These are phyloP conservation scores for Crioceris asparagi DNA, from an alignment of 2,888 invertebrate genomes.

Conservation along the genomic window DNA sequence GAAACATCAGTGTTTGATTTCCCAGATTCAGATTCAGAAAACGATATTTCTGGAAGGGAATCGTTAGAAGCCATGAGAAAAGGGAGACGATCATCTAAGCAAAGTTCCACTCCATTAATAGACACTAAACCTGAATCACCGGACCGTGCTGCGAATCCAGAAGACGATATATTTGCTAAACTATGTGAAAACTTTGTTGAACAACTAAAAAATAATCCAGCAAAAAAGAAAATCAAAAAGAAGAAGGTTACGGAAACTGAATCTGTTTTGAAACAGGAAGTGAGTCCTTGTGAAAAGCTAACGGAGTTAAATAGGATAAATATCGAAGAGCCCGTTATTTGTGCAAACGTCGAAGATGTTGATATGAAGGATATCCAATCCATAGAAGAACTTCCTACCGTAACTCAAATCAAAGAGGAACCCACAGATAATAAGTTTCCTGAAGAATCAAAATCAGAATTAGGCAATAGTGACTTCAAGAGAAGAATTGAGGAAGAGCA, in stretches of 20 bases:
- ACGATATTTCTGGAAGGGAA: slow-evolving; percentile 53
- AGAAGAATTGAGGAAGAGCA: background rate
- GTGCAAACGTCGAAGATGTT: slow-evolving; percentile 11
- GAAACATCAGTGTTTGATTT: slow-evolving; percentile 56
- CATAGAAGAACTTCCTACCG: slow-evolving; percentile 6
- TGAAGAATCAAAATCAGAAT: background rate
- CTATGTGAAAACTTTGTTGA: slow-evolving; percentile 72
- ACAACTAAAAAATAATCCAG: slow-evolving; percentile 52
- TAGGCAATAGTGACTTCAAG: background rate
- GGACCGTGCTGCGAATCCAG: slow-evolving; percentile 26
- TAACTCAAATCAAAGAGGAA: slow-evolving; percentile 3
- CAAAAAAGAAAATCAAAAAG: slow-evolving; percentile 45
- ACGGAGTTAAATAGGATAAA: too few relatives aligned
- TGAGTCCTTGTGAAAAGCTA: slow-evolving; percentile 27
- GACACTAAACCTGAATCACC: slow-evolving; percentile 18
- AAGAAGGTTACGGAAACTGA: slow-evolving; percentile 38
- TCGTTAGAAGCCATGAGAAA: slow-evolving; percentile 54
- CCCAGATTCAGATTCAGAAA: slow-evolving; percentile 52
- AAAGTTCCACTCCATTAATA: slow-evolving; percentile 30
- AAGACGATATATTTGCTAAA: slow-evolving; percentile 51
- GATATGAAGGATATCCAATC: background rate
- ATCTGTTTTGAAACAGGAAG: slow-evolving; percentile 28
- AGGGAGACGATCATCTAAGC: slow-evolving; percentile 48
- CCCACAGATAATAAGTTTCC: too few relatives aligned
- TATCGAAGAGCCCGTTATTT: slow-evolving; percentile 8